These are phyloP conservation scores for Falco novaeseelandiae DNA, from an alignment of 2,797 vertebrate species.

Conservation along the genomic window DNA sequence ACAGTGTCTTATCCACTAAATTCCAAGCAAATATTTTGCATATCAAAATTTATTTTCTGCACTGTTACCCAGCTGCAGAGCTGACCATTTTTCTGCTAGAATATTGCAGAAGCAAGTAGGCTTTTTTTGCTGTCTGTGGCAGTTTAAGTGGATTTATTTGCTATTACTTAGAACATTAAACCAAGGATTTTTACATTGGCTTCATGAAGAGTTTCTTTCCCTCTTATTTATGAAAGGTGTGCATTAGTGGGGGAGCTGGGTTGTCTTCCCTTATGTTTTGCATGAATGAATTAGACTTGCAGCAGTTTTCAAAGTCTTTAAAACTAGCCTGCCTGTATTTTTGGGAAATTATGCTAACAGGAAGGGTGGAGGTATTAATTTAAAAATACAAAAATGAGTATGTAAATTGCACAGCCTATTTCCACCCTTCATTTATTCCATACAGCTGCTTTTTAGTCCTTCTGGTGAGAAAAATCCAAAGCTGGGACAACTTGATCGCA, in stretches of 20 bases:
- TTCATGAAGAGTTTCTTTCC: neutral
- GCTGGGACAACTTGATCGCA: neutral
- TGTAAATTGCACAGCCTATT: neutral
- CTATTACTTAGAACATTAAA: neutral
- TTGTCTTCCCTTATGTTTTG: neutral
- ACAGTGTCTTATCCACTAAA: neutral
- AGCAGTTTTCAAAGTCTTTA: neutral
- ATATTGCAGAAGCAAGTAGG: neutral
- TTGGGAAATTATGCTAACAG: neutral
- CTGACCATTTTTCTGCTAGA: neutral
- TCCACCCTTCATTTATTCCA: neutral
- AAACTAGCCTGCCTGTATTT: neutral
- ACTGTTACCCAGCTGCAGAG: neutral
- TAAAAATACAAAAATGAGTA: neutral
- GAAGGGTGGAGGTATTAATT: neutral
- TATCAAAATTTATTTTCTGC: constrained; percentile 11
- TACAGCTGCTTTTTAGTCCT: neutral
- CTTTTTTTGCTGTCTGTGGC: neutral
- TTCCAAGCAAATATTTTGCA: constrained; percentile 4
- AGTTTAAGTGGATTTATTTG: constrained; percentile 27
- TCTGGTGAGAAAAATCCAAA: neutral
- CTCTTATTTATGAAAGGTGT: neutral
- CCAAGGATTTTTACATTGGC: neutral
- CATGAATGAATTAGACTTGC: neutral
- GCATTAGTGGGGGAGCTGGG: neutral